These are phyloP conservation scores for Drosophila kanekoi DNA, from an alignment of 2,888 invertebrate species.

Conservation along the genomic window DNA sequence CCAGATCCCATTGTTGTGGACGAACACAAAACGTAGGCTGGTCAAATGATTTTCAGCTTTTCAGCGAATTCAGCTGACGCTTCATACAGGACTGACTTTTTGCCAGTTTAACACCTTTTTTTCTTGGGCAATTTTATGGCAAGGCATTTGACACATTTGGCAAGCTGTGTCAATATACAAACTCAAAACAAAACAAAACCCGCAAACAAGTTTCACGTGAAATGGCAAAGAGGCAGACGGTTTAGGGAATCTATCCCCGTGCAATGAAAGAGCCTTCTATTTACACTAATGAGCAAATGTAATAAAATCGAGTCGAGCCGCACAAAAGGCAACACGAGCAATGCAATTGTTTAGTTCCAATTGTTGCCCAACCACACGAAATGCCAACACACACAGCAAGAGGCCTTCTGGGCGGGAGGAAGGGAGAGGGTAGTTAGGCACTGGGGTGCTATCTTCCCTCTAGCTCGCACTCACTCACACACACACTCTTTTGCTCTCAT, in stretches of 20 bases:
- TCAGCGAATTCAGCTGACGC: conserved; percentile 53
- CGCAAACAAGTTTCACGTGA: conserved; percentile 73
- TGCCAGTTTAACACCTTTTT: conserved; percentile 79
- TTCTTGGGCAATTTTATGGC: conserved; percentile 29
- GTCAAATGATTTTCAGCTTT: conserved; percentile 74
- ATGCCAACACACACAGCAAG: conserved; percentile 59
- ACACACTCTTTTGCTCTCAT: conserved; percentile 25
- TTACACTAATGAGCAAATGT: conserved; percentile 80
- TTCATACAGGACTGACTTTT: conserved; percentile 62
- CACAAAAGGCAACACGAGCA: conserved; percentile 44
- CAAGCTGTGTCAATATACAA: conserved; percentile 75
- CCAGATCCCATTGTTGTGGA: conserved; percentile 35
- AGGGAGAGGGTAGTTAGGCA: conserved; percentile 15
- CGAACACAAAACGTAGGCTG: conserved; percentile 38
- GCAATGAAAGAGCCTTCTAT: conserved; percentile 54
- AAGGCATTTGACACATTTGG: conserved; percentile 55
- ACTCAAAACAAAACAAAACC: conserved; percentile 28
- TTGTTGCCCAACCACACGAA: conserved; percentile 72
- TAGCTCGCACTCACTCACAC: neutral
- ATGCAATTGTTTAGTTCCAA: conserved; percentile 67
- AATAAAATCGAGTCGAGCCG: conserved; percentile 62
- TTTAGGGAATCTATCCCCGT: neutral
- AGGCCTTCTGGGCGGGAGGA: conserved; percentile 3
- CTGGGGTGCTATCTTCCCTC: conserved; percentile 19
- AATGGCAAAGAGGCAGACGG: conserved; percentile 30